Base-by-base conservation (phyloP, 2,113 vertebrate genomes). In the Ageneiosus marmoratus region DNA sequence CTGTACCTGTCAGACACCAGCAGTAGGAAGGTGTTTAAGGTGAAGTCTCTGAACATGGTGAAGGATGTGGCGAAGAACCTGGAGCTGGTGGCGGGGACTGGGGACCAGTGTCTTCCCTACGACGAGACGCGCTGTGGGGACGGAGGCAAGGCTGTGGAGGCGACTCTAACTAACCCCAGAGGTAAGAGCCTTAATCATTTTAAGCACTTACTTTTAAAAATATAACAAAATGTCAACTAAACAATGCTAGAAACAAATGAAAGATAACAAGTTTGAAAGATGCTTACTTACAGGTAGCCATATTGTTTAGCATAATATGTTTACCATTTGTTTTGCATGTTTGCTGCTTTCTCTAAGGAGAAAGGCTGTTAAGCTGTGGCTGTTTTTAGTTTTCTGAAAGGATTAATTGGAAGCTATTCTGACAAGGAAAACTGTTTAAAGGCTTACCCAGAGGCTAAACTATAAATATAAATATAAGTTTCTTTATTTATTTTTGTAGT, bases 41-140 rank as follows among this genome's bases (percentile, higher is more conserved):
- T 99, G 86, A 98, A 97, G 88, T 97, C 96, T 22, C 94, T 96
- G 22, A 92, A 89, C 0, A 91, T 94, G 11, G 95, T 96, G 67
- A 98, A 98, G 86, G 98, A 99, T 58, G 94, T 97, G 2, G 95
- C 96, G 86, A 99, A 98, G 93, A 99, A 99, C 81, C 93, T 96
- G 0, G 97, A 98, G 90, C 94, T 98, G 88, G 92, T 99, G 79
- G 98, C 98, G 0, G 98, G 98, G 32, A 99, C 97, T 0, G 98
- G 98, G 2, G 98, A 99, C 89, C 98, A 99, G 89, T 99, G 98
- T 89, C 95, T 99, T 72, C 98, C 98, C 0, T 99, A 99, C 0
- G 98, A 99, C 20, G 98, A 99, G 50, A 94, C 95, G 0, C 98
- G 97, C 86, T 99, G 98, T 0, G 98, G 98, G n/a, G 98, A 99